Conservation (phyloP, 2,888 invertebrate genomes). For the Bunonema sp. region DNA sequence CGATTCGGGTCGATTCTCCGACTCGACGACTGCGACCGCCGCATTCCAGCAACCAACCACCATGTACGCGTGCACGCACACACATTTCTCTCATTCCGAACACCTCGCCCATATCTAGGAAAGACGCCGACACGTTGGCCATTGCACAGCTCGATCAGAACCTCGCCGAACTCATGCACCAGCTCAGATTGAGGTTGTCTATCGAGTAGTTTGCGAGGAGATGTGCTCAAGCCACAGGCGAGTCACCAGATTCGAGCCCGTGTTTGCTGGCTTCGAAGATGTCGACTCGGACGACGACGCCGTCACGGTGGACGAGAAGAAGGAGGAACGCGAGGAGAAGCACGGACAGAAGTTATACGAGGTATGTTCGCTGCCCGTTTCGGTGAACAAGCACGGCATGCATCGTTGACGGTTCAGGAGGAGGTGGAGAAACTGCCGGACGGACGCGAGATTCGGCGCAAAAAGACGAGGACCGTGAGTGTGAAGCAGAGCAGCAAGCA, state of each 20-base stretch:
- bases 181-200: too few relatives aligned
- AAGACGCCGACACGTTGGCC: too few relatives aligned
- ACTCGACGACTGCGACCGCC: too few relatives aligned
- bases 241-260: slow-evolving; percentile 29
- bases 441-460: slow-evolving; percentile 26
- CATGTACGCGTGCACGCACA: too few relatives aligned
- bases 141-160: too few relatives aligned
- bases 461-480: slow-evolving; percentile 31
- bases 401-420: slow-evolving; percentile 22
- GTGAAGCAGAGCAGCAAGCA: slow-evolving; percentile 27
- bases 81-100: too few relatives aligned
- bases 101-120: too few relatives aligned
- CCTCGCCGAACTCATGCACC: too few relatives aligned
- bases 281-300: slow-evolving; percentile 27
- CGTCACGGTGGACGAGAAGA: slow-evolving; percentile 29
- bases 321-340: slow-evolving; percentile 32
- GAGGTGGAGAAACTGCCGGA: slow-evolving; percentile 30
- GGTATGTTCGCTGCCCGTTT: background rate
- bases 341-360: slow-evolving; percentile 23
- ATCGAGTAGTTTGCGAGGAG: too few relatives aligned
- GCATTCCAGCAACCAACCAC: too few relatives aligned
- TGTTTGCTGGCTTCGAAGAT: slow-evolving; percentile 18
- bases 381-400: background rate
- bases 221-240: too few relatives aligned
- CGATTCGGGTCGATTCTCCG: too few relatives aligned